phyloP scores from a whole-genome alignment of 2,113 vertebrate species.

The Physeter macrocephalus region DNA sequence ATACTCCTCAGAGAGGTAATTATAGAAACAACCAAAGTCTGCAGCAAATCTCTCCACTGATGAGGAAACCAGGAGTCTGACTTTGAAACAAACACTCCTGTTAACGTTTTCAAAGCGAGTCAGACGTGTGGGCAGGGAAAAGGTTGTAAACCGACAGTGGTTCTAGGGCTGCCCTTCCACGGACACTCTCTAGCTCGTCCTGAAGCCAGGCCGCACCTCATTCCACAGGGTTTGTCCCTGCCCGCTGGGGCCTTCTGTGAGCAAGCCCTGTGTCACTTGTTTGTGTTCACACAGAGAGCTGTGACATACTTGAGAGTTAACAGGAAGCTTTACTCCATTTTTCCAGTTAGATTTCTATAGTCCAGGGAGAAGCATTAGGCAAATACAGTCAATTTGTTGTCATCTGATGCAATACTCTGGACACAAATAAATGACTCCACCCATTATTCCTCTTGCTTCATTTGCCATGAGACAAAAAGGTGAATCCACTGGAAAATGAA shows the following conservation, averaged over 20 bases:
- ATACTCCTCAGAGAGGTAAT: constrained; percentile 51
- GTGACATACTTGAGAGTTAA: constrained; percentile 40
- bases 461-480: constrained; percentile 53
- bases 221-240: constrained; percentile 47
- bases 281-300: constrained; percentile 24
- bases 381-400: constrained; percentile 41
- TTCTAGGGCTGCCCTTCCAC: background rate
- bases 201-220: constrained; percentile 38
- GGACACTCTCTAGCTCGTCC: background rate
- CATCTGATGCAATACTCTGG: constrained; percentile 34
- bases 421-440: constrained; percentile 45
- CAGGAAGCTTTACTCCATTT: constrained; percentile 45
- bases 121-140: constrained; percentile 46
- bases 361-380: constrained; percentile 23
- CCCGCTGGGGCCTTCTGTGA: background rate
- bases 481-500: constrained; percentile 54
- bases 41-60: constrained; percentile 20
- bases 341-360: constrained; percentile 20
- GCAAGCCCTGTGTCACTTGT: constrained; percentile 56
- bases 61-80: constrained; percentile 62
- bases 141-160: background rate
- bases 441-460: constrained; percentile 50
- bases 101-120: constrained; percentile 51
- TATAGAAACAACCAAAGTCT: constrained; percentile 41
- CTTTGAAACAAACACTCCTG: constrained; percentile 53